These are phyloP conservation scores for Antheraea assamensis DNA, from an alignment of 2,888 invertebrate species.

Conservation along the genomic window DNA sequence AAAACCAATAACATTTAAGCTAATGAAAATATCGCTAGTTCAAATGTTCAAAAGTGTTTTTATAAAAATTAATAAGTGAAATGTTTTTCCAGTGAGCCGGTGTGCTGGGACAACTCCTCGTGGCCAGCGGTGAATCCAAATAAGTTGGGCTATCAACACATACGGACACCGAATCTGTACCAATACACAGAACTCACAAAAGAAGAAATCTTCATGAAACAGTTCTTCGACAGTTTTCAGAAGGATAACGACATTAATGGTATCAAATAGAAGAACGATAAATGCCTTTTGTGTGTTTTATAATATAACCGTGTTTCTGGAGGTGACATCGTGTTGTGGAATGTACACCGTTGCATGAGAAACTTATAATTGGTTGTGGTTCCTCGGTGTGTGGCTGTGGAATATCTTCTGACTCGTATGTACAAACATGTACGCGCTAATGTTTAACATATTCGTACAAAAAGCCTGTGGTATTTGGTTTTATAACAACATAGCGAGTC, in stretches of 20 bases:
- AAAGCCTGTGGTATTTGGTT: conserved; percentile 5
- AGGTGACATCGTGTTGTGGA: not conserved
- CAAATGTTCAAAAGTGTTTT: too few species aligned
- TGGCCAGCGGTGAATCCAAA: conserved; percentile 48
- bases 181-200: conserved; percentile 34
- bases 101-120: conserved; percentile 34
- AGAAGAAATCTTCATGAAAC: conserved; percentile 41
- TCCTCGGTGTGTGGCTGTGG: not conserved
- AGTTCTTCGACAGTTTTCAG: conserved; percentile 50
- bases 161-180: conserved; percentile 39
- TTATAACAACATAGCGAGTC: not conserved
- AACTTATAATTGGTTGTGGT: not conserved
- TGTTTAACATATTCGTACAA: not conserved
- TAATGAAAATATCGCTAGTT: too few species aligned
- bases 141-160: conserved; percentile 46
- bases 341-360: not conserved
- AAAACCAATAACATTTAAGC: conserved; percentile 4
- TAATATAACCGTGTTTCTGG: not conserved
- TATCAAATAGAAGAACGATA: conserved; percentile 1
- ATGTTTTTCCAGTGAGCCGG: conserved; percentile 52
- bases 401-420: not conserved
- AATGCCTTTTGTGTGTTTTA: not conserved
- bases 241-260: not conserved
- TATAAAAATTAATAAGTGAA: not conserved
- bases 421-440: too few species aligned